Base-by-base conservation (phyloP, 2,797 vertebrate genomes). In the Malacoctenus gilli region DNA sequence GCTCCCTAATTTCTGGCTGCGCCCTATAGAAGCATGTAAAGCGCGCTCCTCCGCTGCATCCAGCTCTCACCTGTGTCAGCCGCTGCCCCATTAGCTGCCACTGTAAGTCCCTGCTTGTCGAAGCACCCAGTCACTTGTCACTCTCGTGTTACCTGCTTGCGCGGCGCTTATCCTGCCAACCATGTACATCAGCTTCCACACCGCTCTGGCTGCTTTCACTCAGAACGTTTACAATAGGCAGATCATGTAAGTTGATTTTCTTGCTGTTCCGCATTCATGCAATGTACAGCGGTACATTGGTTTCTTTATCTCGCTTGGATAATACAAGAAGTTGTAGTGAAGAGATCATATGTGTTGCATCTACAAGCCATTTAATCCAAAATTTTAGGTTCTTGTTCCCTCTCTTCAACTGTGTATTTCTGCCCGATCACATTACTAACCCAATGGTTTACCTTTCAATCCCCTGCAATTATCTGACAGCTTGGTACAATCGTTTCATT, bases 61-160 rank as follows among this genome's bases (percentile, higher is more conserved):
- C 56, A 39, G 23, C 48, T 46, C 49, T 63, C 53, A 56, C 60
- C 54, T 56, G 30, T 47, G 58, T 32, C 28, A 50, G 43, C 70
- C 60, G 46, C 23, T 49, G 16, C n/a, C n/a, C 44, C 25, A 50
- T 77, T 64, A 70, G 42, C 40, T 38, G 28, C 32, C 2, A 49
- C 20, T 12, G 4, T 19, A 16, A 40, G 38, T 28, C 42, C 32
- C 42, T 40, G n/a, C 42, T 55, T 43, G 44, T 69, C 28, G 21
- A 57, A 61, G 16, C 25, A 11, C 15, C 30, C 28, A 52, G 23
- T 38, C 62, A 39, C 39, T 28, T 52, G 20, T 47, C 35, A 54
- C 28, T 57, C 40, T 43, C 6, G 3, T 32, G 34, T 31, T 1
- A 11, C 19, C 16, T 50, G 41, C 10, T 8, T 50, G 53, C 37